Evolutionary conservation across 2,113 vertebrate species (phyloP).

Genomic region (Mus spicilegus): DNA sequence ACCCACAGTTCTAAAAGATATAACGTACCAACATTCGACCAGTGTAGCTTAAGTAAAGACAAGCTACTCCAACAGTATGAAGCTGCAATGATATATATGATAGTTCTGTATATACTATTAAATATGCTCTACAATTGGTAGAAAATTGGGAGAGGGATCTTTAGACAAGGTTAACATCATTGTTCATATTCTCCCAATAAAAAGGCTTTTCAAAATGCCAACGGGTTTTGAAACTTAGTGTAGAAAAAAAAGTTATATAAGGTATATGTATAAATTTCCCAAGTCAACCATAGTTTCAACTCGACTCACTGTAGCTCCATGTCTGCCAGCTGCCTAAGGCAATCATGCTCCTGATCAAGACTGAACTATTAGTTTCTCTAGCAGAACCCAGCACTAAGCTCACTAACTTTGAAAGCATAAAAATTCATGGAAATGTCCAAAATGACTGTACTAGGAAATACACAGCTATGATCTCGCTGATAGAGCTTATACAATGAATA

Average conservation of each 20-base stretch:
- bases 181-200: background rate
- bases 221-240: background rate
- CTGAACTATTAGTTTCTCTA: slow-evolving; percentile 55
- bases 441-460: background rate
- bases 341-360: slow-evolving; percentile 45
- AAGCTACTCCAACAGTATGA: background rate
- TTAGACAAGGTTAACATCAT: background rate
- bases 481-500: background rate
- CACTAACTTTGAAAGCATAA: background rate
- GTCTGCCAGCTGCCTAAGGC: slow-evolving; percentile 22
- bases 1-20: background rate
- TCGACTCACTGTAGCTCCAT: slow-evolving; percentile 33
- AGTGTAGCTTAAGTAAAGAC: background rate
- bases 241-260: slow-evolving; percentile 31
- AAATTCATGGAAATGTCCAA: slow-evolving; percentile 38
- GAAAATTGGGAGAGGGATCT: background rate
- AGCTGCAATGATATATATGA: background rate
- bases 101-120: background rate
- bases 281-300: slow-evolving; percentile 51
- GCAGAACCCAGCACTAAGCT: background rate
- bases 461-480: background rate
- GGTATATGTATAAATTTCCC: background rate
- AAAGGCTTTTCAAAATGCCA: slow-evolving; percentile 36
- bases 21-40: background rate
- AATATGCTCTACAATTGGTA: slow-evolving; percentile 14